These are phyloP conservation scores for Apogon talboti DNA, from an alignment of 2,797 vertebrate species.

Conservation along the genomic window DNA sequence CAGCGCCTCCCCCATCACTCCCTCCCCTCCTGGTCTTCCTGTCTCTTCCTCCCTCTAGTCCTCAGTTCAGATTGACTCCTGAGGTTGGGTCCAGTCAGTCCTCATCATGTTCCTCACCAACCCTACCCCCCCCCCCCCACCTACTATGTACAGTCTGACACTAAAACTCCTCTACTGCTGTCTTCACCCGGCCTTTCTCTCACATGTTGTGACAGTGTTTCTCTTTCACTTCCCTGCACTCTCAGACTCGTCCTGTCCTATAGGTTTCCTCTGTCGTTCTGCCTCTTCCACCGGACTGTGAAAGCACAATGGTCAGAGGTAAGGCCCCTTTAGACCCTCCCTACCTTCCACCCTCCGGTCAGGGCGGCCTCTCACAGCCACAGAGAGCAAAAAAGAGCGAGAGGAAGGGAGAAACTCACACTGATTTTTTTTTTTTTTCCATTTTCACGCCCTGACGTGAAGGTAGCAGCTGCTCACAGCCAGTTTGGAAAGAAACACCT, in stretches of 20 bases:
- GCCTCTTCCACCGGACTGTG: conserved; percentile 55
- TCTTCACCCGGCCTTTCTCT: conserved; percentile 36
- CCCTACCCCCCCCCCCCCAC: background rate
- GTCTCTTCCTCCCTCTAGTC: conserved; percentile 33
- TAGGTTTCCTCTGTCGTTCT: conserved; percentile 19
- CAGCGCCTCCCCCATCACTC: conserved; percentile 63
- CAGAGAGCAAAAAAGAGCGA: conserved; percentile 39
- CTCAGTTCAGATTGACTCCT: conserved; percentile 38
- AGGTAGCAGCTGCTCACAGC: conserved; percentile 76
- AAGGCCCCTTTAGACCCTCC: conserved; percentile 73
- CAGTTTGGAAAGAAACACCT: conserved; percentile 67
- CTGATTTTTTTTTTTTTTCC: conserved; percentile 24
- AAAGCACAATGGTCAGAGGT: conserved; percentile 73
- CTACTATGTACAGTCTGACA: conserved; percentile 12
- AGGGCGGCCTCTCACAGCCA: conserved; percentile 65
- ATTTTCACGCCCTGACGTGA: conserved; percentile 64
- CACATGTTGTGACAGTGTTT: conserved; percentile 55
- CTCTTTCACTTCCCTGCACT: conserved; percentile 41
- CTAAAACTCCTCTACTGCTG: conserved; percentile 20
- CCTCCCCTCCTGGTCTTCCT: conserved; percentile 38
- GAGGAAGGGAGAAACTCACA: conserved; percentile 53
- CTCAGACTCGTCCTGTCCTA: conserved; percentile 15
- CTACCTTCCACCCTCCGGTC: conserved; percentile 74
- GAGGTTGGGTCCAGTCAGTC: conserved; percentile 44
- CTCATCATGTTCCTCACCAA: conserved; percentile 44